Evolutionary conservation across 2,888 invertebrate species (phyloP), one percentile per base, ranked within the genome.

Genomic region (Gortyna flavago): DNA sequence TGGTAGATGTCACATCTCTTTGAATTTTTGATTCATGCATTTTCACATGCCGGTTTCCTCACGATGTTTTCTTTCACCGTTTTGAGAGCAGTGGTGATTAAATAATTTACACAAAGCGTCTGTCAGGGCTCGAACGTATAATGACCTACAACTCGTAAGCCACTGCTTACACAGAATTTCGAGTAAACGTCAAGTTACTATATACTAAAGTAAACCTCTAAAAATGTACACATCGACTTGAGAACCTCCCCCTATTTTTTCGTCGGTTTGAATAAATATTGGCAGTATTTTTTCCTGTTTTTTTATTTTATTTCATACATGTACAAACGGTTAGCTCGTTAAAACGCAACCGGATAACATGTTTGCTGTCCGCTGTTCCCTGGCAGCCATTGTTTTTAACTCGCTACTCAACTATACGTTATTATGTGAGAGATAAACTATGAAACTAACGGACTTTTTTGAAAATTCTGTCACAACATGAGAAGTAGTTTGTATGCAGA

Each of bases 311-410:
- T 8, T 29, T 29, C 16, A 48, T 3, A 16, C 13, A 21, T 2
- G 11, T 41, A 25, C n/a, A 16, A 16, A 32, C 25, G 16, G 57
- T 59, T 65, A 65, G n/a, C 73, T 79, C 73, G 78, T 80, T 80
- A 79, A 72, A 79, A 64, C 18, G 73, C 25, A 72, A 79, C 73
- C 16, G 41, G 80, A 79, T 80, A 80, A 65, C 78, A 29, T 32
- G 64, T 18, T 16, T n/a, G n/a, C 57, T 38, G 38, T 78, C 72
- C 57, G 25, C 64, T 18, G 48, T 80, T 29, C 57, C 16, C 32
- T 18, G 35, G 44, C 54, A 65, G 57, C 72, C 64, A 80, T 79
- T 79, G 80, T 80, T 80, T 70, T 48, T 41, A 65, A 79, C 72
- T 65, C 3, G 18, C 64, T 21, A 41, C 44, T 57, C 21, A 57